Evolutionary conservation across 2,888 invertebrate species (phyloP).

Genomic region (Ectropis crepuscularia): DNA sequence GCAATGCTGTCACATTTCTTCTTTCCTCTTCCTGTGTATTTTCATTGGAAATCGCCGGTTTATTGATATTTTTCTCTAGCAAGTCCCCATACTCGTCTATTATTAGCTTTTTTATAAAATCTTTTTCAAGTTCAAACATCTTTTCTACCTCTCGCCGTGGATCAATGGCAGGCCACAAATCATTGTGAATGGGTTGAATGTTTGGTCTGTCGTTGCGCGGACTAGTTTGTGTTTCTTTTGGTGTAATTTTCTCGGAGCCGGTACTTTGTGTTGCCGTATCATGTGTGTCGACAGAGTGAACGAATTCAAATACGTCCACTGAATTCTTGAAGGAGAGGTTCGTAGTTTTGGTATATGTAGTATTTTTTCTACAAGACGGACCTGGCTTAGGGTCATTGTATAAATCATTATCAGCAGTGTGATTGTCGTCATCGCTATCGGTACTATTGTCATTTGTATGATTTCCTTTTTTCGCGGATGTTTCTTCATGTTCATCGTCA

Average conservation of each 20-base stretch:
- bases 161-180: slow-evolving; percentile 69
- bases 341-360: slow-evolving; percentile 59
- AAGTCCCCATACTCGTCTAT: slow-evolving; percentile 75
- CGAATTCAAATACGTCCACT: slow-evolving; percentile 75
- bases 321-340: slow-evolving; percentile 72
- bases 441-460: slow-evolving; percentile 26
- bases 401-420: slow-evolving; percentile 8
- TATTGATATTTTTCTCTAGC: slow-evolving; percentile 68
- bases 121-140: slow-evolving; percentile 74
- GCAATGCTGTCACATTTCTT: slow-evolving; percentile 60
- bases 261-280: slow-evolving; percentile 77
- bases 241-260: slow-evolving; percentile 59
- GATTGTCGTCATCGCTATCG: slow-evolving; percentile 23
- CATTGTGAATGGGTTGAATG: slow-evolving; percentile 71
- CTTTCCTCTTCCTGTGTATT: slow-evolving; percentile 40
- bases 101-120: slow-evolving; percentile 75
- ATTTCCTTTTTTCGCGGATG: slow-evolving; percentile 30
- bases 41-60: slow-evolving; percentile 67
- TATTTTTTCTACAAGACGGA: slow-evolving; percentile 47
- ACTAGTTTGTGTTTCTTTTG: slow-evolving; percentile 78
- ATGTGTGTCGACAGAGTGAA: slow-evolving; percentile 73
- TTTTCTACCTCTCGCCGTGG: slow-evolving; percentile 69
- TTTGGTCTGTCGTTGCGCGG: slow-evolving; percentile 59
- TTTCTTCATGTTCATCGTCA: slow-evolving; percentile 34
- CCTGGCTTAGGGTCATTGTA: slow-evolving; percentile 35